These are phyloP conservation scores for Bombus sibiricus DNA, from an alignment of 1,140 invertebrate genomes.

Conservation along the genomic window DNA sequence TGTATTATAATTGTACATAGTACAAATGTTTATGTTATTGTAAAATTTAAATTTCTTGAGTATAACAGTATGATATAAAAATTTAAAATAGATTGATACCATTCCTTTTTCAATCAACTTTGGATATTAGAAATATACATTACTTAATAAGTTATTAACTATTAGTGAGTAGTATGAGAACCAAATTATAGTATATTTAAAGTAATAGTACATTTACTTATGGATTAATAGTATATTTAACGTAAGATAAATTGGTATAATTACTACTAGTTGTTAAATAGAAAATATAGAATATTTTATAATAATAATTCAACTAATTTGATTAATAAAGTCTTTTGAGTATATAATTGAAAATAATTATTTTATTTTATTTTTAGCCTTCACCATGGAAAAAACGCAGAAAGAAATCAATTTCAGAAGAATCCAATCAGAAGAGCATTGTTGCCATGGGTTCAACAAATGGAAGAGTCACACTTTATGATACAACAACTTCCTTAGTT, in stretches of 20 bases:
- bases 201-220: no score
- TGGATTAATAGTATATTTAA: not conserved
- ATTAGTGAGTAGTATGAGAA: not conserved
- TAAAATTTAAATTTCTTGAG: not conserved
- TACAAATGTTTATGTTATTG: not conserved
- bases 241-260: not conserved
- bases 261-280: not conserved
- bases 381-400: slow-evolving; percentile 80
- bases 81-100: not conserved
- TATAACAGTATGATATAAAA: no score
- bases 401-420: slow-evolving; percentile 77
- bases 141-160: not conserved
- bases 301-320: not conserved
- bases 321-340: no score
- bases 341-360: no score
- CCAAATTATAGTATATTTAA: not conserved
- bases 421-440: slow-evolving; percentile 74
- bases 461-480: slow-evolving; percentile 83
- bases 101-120: not conserved
- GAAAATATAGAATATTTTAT: not conserved
- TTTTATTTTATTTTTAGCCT: slow-evolving; percentile 57
- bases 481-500: slow-evolving; percentile 79
- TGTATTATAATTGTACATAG: not conserved
- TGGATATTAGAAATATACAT: not conserved
- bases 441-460: slow-evolving; percentile 83